phyloP scores from a whole-genome alignment of 2,797 vertebrate genomes.

The Emydoidea blandingii region DNA sequence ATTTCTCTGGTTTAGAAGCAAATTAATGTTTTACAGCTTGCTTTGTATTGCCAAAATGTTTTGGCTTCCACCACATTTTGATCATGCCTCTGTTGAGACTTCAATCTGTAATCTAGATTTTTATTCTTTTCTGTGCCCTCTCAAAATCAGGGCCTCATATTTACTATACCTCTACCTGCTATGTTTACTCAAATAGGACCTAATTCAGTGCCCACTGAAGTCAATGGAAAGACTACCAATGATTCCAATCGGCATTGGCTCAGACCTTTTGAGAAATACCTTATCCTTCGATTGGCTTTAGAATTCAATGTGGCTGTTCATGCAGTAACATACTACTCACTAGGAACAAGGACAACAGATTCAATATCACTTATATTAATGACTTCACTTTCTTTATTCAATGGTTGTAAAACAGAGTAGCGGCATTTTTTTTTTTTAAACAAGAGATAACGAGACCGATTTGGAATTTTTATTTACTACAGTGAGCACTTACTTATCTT shows the following conservation, averaged over 20 bases:
- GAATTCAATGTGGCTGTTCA: background rate
- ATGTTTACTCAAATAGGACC: background rate
- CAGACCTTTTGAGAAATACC: background rate
- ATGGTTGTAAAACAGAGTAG: background rate
- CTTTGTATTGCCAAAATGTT: conserved; percentile 51
- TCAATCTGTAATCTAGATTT: conserved; percentile 56
- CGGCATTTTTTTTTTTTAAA: background rate
- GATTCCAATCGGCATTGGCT: background rate
- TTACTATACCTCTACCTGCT: background rate
- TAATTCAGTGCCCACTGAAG: conserved; percentile 16
- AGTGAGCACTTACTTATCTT: accelerated
- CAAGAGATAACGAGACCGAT: background rate
- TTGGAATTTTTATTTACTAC: background rate
- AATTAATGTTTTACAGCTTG: background rate
- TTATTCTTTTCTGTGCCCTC: conserved; percentile 18
- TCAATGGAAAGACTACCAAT: background rate
- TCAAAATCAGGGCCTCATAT: conserved; percentile 21
- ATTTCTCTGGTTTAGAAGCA: background rate
- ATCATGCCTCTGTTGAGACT: conserved; percentile 44
- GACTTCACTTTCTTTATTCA: conserved; percentile 1
- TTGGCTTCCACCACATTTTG: conserved; percentile 52
- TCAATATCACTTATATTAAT: conserved; percentile 5
- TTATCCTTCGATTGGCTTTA: conserved; percentile 7
- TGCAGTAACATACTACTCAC: background rate
- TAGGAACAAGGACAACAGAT: background rate